Conservation (phyloP, 2,113 vertebrate species). For the Rhineura floridana region DNA sequence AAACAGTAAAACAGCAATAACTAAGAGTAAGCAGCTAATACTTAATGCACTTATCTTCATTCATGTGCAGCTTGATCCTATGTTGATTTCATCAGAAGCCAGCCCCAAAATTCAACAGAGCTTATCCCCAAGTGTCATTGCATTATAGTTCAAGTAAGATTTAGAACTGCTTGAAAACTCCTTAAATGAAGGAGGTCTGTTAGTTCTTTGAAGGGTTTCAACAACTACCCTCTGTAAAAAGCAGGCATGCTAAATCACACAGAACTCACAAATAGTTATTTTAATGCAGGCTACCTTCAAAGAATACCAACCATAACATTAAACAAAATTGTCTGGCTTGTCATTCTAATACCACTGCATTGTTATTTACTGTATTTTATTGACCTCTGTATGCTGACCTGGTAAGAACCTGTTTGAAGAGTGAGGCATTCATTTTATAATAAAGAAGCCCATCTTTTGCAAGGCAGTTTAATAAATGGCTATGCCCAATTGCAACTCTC, state of each 20-base stretch:
- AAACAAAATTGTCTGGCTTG: not conserved
- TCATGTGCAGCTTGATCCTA: not conserved
- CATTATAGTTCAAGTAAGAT: not conserved
- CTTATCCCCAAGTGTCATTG: not conserved
- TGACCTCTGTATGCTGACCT: not conserved
- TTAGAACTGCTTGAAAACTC: not conserved
- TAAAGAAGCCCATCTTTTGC: not conserved
- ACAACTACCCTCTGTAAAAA: not conserved
- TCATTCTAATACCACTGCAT: not conserved
- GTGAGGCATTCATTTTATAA: not conserved
- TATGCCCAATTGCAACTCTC: not conserved
- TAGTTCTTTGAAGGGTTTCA: not conserved
- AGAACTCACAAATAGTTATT: not conserved
- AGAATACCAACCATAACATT: not conserved
- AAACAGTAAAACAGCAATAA: not conserved
- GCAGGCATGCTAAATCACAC: not conserved
- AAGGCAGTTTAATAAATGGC: not conserved
- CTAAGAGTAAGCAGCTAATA: not conserved
- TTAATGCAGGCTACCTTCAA: not conserved
- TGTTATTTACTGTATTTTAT: not conserved
- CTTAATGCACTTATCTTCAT: not conserved
- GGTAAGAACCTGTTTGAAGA: not conserved
- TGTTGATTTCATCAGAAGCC: not conserved
- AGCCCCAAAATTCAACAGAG: not conserved
- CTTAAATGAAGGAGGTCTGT: not conserved